Conservation (phyloP, 2,113 vertebrate species). For the Gasterosteus nipponicus region DNA sequence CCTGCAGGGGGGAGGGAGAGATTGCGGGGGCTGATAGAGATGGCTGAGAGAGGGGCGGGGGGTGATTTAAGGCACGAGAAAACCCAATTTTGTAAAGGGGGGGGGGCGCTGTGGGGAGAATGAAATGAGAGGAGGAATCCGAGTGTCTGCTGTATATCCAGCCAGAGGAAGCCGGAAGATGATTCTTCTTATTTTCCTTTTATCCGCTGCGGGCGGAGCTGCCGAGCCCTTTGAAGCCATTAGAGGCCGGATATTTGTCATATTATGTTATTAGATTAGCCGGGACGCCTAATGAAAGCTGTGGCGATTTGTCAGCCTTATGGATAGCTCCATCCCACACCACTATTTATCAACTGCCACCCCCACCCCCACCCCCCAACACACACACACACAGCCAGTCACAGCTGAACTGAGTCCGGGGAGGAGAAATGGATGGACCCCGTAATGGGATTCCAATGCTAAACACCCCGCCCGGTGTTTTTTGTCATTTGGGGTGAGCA, state of each 20-base stretch:
- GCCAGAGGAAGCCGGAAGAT: slow-evolving; percentile 50
- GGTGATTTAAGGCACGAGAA: slow-evolving; percentile 38
- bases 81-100: slow-evolving; percentile 35
- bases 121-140: slow-evolving; percentile 20
- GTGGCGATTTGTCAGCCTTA: slow-evolving; percentile 83
- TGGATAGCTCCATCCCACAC: slow-evolving; percentile 76
- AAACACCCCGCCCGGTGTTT: slow-evolving; percentile 71
- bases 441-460: slow-evolving; percentile 81
- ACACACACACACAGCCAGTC: slow-evolving; percentile 58
- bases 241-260: slow-evolving; percentile 82
- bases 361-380: slow-evolving; percentile 62
- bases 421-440: slow-evolving; percentile 67
- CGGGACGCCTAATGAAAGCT: slow-evolving; percentile 83
- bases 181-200: slow-evolving; percentile 12
- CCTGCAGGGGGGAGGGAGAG: slow-evolving; percentile 43
- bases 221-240: slow-evolving; percentile 80
- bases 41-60: slow-evolving; percentile 35
- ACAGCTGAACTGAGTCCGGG: slow-evolving; percentile 54
- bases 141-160: slow-evolving; percentile 52
- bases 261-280: slow-evolving; percentile 86
- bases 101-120: slow-evolving; percentile 14
- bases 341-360: slow-evolving; percentile 79
- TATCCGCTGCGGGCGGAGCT: slow-evolving; percentile 43
- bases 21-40: slow-evolving; percentile 45
- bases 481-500: slow-evolving; percentile 74